phyloP scores from a whole-genome alignment of 2,888 invertebrate genomes.

The Buathra laborator region DNA sequence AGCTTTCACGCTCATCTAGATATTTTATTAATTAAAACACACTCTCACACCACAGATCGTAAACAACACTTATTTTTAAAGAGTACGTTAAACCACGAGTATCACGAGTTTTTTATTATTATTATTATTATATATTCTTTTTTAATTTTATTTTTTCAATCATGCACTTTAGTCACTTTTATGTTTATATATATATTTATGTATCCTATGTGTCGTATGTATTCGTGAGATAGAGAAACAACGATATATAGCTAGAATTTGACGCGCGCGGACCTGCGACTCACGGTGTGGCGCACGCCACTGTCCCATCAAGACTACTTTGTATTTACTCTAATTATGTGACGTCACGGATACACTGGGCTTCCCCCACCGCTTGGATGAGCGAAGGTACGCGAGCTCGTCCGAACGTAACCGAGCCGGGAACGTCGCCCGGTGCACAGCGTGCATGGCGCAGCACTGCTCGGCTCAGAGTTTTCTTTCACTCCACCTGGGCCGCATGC shows the following conservation, averaged over 20 bases:
- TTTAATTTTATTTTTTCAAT: slow-evolving; percentile 30
- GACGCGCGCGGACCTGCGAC: slow-evolving; percentile 83
- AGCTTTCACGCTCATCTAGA: slow-evolving; percentile 83
- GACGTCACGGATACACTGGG: slow-evolving; percentile 87
- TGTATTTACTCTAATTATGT: slow-evolving; percentile 90
- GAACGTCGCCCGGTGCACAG: slow-evolving; percentile 63
- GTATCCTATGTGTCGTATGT: slow-evolving; percentile 32
- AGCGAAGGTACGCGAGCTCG: slow-evolving; percentile 74
- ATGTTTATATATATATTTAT: slow-evolving; percentile 63
- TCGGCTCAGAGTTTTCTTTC: slow-evolving; percentile 61
- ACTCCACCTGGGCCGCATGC: slow-evolving; percentile 46
- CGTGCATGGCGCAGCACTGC: slow-evolving; percentile 75
- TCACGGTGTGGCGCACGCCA: slow-evolving; percentile 87
- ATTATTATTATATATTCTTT: slow-evolving; percentile 24
- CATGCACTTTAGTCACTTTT: slow-evolving; percentile 43
- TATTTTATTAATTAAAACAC: slow-evolving; percentile 68
- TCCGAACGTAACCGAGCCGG: slow-evolving; percentile 72
- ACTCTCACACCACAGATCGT: slow-evolving; percentile 76
- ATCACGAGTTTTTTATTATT: slow-evolving; percentile 43
- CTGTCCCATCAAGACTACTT: slow-evolving; percentile 89
- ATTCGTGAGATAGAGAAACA: slow-evolving; percentile 16
- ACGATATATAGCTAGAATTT: slow-evolving; percentile 65
- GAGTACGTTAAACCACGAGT: slow-evolving; percentile 48
- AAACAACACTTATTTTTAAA: slow-evolving; percentile 46
- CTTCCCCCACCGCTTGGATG: slow-evolving; percentile 76